phyloP scores from a whole-genome alignment of 1,140 invertebrate genomes.

The Gonatopus flavifemur region DNA sequence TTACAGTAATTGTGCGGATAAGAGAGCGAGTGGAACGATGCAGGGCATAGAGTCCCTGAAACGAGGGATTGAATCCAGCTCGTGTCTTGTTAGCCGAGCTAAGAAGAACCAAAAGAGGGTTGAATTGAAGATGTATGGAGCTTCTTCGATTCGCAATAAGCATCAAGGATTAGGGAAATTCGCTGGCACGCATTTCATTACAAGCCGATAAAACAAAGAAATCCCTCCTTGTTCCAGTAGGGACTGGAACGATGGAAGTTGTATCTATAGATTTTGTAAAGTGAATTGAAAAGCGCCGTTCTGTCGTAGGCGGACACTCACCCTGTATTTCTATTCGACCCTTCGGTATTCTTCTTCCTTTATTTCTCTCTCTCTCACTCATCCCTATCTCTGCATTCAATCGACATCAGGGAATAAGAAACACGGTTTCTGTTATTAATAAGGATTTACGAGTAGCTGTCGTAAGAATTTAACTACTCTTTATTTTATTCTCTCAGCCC shows the following conservation, averaged over 20 bases:
- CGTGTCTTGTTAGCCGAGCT: slow-evolving; percentile 6
- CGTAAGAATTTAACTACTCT: not conserved
- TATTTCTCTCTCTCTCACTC: not conserved
- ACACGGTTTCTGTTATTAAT: slow-evolving; percentile 16
- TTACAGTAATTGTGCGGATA: too few relatives aligned
- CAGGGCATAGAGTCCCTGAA: too few relatives aligned
- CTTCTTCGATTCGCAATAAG: too few relatives aligned
- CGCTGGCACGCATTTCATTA: slow-evolving; percentile 30
- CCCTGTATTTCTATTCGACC: too few relatives aligned
- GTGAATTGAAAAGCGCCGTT: slow-evolving; percentile 25
- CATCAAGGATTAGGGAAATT: slow-evolving; percentile 29
- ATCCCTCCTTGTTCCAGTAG: slow-evolving; percentile 16
- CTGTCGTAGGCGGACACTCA: too few relatives aligned
- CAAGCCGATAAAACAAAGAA: slow-evolving; percentile 27
- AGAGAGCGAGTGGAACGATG: not conserved
- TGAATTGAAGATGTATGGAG: too few relatives aligned
- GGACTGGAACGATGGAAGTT: not conserved
- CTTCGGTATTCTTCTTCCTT: not conserved
- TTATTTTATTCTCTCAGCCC: not conserved
- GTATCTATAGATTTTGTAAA: slow-evolving; percentile 10
- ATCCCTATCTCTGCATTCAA: slow-evolving; percentile 1
- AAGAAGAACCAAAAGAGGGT: too few relatives aligned
- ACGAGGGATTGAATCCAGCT: not conserved
- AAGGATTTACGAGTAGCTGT: slow-evolving; percentile 15
- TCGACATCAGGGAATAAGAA: slow-evolving; percentile 7